A percentile compares a stretch with the other conserved stretches of the same genome.
These are phyloP conservation scores for Trichonephila inaurata DNA, from an alignment of 1,140 invertebrate genomes.

Conservation along the genomic window DNA sequence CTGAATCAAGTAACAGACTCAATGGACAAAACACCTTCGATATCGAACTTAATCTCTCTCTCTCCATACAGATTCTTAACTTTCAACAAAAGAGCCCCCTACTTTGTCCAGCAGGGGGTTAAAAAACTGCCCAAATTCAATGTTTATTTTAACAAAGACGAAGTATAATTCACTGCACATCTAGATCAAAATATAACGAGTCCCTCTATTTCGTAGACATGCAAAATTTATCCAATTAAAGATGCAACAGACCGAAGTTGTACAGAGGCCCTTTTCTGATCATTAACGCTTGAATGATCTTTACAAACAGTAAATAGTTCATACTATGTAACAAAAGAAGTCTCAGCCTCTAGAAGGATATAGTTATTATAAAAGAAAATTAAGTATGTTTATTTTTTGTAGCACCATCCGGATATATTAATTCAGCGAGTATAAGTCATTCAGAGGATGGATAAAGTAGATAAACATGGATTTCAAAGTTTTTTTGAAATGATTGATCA, in stretches of 20 bases:
- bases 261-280: background rate
- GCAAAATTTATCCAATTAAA: background rate
- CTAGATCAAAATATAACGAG: background rate
- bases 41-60: too few species aligned
- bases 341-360: background rate
- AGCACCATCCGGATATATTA: background rate
- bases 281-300: background rate
- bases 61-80: too few species aligned
- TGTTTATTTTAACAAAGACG: background rate
- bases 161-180: background rate
- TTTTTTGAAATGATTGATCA: too few species aligned
- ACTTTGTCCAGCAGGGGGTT: background rate
- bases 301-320: background rate
- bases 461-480: too few species aligned
- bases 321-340: background rate
- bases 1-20: too few species aligned
- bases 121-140: background rate
- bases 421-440: background rate
- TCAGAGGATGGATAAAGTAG: background rate
- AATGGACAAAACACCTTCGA: too few species aligned
- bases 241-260: background rate
- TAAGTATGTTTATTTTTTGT: background rate
- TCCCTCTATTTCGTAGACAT: background rate
- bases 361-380: background rate
- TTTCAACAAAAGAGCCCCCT: background rate